Base-by-base conservation (phyloP, 2,888 invertebrate genomes). In the Leptinotarsa rubiginosa region DNA sequence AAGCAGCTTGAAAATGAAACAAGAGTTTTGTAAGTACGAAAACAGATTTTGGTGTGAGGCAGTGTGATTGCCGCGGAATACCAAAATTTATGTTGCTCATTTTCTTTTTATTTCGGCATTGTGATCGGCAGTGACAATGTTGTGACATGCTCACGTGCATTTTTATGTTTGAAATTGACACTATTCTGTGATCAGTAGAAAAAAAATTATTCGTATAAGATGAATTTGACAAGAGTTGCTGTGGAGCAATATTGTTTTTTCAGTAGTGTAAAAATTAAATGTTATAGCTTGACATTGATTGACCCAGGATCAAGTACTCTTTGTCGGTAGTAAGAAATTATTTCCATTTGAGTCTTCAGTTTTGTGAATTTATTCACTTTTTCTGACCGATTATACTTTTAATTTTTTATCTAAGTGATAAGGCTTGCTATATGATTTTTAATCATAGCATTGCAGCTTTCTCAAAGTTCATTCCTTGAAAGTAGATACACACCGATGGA, bases 131-230 rank as follows among this genome's bases (percentile, higher is more conserved):
- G 69, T 79, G 70, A 75, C 69, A 71, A 65, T 80, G 83, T 84
- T 84, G 84, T 83, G 84, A 84, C 84, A 81, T 84, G 84, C 84
- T 83, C 82, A 84, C 84, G 84, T 85, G 84, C 84, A 82, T 74
- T 69, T 73, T 71, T 67, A 65, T 70, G 56, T 65, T 74, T 71
- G 52, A 15, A 64, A 47, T 22, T 41, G 62, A 22, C 12, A 56
- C 47, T 62, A 15, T 49, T 7, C 20, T 31, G 65, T 65, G 64
- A 62, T 70, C 69, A 76, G 71, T 62, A 70, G 66, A 67, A 70
- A 18, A 31, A 49, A 62, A 41, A 62, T 41, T n/a, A 10, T 25
- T 62, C 16, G 13, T 7, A 1, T 31, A 18, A 16, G 31, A 62
- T 31, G 31, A 41, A 62, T 62, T 41, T 62, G 31, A 31, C 41